Base-by-base conservation (phyloP, 1,140 invertebrate genomes). In the Pseudomyrmex cubaensis region DNA sequence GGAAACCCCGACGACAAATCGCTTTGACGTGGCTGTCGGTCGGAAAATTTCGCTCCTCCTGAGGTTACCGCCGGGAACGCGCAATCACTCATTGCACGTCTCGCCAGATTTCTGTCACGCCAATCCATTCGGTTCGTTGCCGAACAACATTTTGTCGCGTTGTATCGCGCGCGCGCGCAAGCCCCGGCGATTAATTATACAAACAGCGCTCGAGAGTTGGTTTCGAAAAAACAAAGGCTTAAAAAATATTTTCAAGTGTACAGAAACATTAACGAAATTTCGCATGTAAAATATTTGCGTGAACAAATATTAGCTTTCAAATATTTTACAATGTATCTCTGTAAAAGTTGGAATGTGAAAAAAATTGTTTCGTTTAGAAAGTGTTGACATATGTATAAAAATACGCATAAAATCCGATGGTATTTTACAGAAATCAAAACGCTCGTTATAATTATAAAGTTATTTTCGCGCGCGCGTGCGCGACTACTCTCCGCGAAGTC, bases 1-100 rank as follows among this genome's bases (percentile, higher is more conserved):
- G 85, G 87, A 89, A 90, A 88, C 85, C 85, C 82, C 86, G 83
- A 74, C 85, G 91, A 93, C 92, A 93, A 93, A 93, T 93, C 91
- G 92, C 90, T 90, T 91, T 90, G 90, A 93, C 92, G 92, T 92
- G 92, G 90, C 89, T 91, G 92, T 88, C 91, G 91, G 89, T 90
- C 88, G 89, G 92, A 92, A 92, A 92, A 93, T 92, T 91, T 92
- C 86, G 80, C 84, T 85, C 85, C 83, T 84, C 70, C 84, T 82
- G 86, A 89, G 87, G 87, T 89, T 89, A 85, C 83, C 83, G 59
- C 22, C 50, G 86, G 76, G 87, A 88, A 83, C 86, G 83, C 78
- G 80, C 84, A 69, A 89, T 89, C 87, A 67, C 84, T 89, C 87
- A 88, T 89, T 89, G 83, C 86, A 61, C 56, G 73, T 67, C 78